These are phyloP conservation scores for Meandrina meandrites DNA, from an alignment of 92 coral and sea anemone genomes.

Conservation along the genomic window DNA sequence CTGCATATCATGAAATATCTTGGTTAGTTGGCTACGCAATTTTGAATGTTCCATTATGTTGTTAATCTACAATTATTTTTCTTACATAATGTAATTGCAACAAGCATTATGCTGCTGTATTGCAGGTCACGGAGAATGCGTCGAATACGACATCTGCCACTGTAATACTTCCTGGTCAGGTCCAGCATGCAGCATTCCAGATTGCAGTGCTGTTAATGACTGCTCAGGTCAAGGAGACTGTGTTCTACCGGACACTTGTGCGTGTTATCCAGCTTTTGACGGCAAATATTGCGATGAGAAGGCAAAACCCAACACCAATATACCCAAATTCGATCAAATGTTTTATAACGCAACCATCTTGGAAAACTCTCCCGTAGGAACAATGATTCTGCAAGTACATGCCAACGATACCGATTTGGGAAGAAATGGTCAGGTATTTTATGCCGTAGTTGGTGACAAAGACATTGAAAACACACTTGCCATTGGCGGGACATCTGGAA, in stretches of 20 bases:
- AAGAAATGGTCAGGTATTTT: slow-evolving; percentile 55
- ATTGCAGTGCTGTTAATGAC: slow-evolving; percentile 56
- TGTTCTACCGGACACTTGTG: slow-evolving; percentile 56
- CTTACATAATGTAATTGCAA: neutral
- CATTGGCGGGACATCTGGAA: neutral
- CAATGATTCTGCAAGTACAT: slow-evolving; percentile 35
- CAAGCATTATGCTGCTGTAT: neutral
- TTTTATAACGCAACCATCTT: slow-evolving; percentile 44
- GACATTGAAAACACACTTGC: neutral
- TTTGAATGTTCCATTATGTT: too few species aligned
- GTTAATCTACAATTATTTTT: too few species aligned
- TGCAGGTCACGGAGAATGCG: slow-evolving; percentile 62
- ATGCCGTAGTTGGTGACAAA: slow-evolving; percentile 23
- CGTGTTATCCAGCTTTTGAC: slow-evolving; percentile 62
- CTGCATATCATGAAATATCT: too few species aligned
- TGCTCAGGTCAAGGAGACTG: slow-evolving; percentile 69
- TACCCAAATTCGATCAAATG: slow-evolving; percentile 39
- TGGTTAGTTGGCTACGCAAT: too few species aligned
- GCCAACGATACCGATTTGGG: slow-evolving; percentile 75
- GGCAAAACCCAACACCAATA: slow-evolving; percentile 50
- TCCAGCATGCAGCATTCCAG: slow-evolving; percentile 61
- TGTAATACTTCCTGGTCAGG: slow-evolving; percentile 61
- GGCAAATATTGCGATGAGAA: slow-evolving; percentile 50
- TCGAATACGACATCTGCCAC: slow-evolving; percentile 51
- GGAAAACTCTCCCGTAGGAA: slow-evolving; percentile 61